These are phyloP conservation scores for Saguinus midas DNA, from an alignment of 2,113 vertebrate species.

Conservation along the genomic window DNA sequence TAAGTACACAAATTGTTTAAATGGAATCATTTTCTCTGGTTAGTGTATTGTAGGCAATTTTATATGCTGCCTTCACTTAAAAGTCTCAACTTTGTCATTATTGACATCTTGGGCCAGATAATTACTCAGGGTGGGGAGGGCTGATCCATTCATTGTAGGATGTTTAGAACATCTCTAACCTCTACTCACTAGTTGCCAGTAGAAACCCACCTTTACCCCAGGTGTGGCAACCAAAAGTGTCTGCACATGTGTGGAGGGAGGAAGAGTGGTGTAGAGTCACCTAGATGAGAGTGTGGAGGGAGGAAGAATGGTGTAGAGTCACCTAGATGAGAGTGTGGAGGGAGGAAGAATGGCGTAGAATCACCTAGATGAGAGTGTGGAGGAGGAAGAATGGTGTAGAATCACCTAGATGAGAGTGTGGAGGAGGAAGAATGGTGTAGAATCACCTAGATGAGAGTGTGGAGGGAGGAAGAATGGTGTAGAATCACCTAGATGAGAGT, in stretches of 20 bases:
- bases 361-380: no score
- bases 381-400: no score
- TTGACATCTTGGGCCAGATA: neutral
- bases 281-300: no score
- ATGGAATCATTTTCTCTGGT: constrained; percentile 6
- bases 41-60: neutral
- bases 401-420: no score
- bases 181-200: neutral
- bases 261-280: neutral
- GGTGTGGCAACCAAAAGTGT: neutral
- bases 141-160: neutral
- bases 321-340: no score
- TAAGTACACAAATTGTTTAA: neutral
- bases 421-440: no score
- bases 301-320: no score
- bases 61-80: neutral
- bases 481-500: no score
- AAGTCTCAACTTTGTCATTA: neutral
- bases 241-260: neutral
- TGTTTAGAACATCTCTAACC: neutral
- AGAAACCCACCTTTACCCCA: neutral
- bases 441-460: no score
- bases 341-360: no score
- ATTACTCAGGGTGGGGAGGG: no score
- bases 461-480: no score